Base-by-base conservation (phyloP, 2,797 vertebrate genomes). In the Neosilurus mollespiculum region DNA sequence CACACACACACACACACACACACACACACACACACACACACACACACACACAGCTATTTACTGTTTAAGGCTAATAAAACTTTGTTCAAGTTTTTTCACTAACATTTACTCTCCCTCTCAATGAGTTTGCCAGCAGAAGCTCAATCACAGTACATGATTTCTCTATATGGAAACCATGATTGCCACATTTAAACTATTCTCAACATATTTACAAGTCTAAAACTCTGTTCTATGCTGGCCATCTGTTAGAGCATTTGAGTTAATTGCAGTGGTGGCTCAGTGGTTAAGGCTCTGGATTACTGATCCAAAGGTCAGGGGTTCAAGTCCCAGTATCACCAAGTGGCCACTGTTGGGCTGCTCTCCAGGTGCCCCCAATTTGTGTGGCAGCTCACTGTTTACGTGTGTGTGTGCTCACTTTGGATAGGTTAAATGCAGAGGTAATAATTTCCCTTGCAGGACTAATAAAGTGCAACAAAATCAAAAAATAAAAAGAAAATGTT, bases 1-100 rank as follows among this genome's bases (percentile, higher is more conserved):
- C 84, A 85, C 65, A 34, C 49, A 16, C 83, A 85, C 80, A 81
- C 84, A 84, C 72, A 82, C 73, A 62, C 80, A 81, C 73, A 66
- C 86, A 77, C 73, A 83, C 81, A 80, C 67, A 84, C 7, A 84
- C 26, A 76, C 83, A 86, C 65, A 49, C 37, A 18, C 83, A 84
- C 72, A 80, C 80, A 82, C 65, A 82, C 80, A 66, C 65, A 4
- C 85, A 0, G 18, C 72, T 34, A 20, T 76, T 76, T 4, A 76
- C 4, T 76, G 73, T 54, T 59, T 59, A 76, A 12, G 54, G 58
- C 73, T 12, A 37, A 59, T 18, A 54, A 37, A 59, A 76, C 16
- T 24, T 26, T 37, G 53, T 76, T 59, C 30, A 72, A 72, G 54
- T 34, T 26, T 59, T 43, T 76, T 76, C 54, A 76, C 37, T 59